These are phyloP conservation scores for Macropus fuliginosus DNA, from an alignment of 2,797 vertebrate genomes.

Conservation along the genomic window DNA sequence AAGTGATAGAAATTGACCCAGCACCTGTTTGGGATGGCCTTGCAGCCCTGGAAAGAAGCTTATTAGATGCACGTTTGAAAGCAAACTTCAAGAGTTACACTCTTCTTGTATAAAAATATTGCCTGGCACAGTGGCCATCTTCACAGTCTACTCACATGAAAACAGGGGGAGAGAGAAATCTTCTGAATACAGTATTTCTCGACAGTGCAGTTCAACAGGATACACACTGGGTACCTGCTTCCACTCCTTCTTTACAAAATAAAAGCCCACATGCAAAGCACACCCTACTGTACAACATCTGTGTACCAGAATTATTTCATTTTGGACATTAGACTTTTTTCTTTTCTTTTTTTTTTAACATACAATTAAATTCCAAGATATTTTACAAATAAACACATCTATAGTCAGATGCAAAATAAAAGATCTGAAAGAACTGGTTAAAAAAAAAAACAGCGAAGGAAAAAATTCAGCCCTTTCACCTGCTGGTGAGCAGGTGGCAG, in stretches of 20 bases:
- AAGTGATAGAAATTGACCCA: slow-evolving; percentile 48
- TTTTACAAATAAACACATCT: slow-evolving; percentile 83
- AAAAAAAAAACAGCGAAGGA: slow-evolving; percentile 75
- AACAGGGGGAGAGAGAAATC: slow-evolving; percentile 74
- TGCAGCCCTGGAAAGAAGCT: slow-evolving; percentile 64
- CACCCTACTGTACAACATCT: slow-evolving; percentile 82
- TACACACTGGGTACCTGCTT: slow-evolving; percentile 61
- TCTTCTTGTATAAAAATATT: slow-evolving; percentile 74
- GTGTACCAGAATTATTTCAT: slow-evolving; percentile 79
- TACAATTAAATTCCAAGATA: slow-evolving; percentile 78
- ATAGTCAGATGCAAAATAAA: slow-evolving; percentile 78
- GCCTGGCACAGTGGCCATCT: slow-evolving; percentile 76
- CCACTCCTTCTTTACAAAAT: slow-evolving; percentile 78
- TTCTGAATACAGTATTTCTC: slow-evolving; percentile 73
- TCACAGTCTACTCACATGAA: slow-evolving; percentile 81
- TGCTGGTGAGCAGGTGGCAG: slow-evolving; percentile 68
- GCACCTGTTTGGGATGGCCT: slow-evolving; percentile 76
- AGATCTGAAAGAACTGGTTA: slow-evolving; percentile 79
- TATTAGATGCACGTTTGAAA: not conserved
- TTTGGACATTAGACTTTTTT: slow-evolving; percentile 82
- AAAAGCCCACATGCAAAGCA: slow-evolving; percentile 73
- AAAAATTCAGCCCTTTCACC: slow-evolving; percentile 20
- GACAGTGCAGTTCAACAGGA: slow-evolving; percentile 78
- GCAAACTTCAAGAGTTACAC: slow-evolving; percentile 65
- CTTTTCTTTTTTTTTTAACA: slow-evolving; percentile 53